Evolutionary conservation across 2,797 vertebrate species (phyloP), one percentile per base, ranked within the genome.

Genomic region (Macropodus opercularis): DNA sequence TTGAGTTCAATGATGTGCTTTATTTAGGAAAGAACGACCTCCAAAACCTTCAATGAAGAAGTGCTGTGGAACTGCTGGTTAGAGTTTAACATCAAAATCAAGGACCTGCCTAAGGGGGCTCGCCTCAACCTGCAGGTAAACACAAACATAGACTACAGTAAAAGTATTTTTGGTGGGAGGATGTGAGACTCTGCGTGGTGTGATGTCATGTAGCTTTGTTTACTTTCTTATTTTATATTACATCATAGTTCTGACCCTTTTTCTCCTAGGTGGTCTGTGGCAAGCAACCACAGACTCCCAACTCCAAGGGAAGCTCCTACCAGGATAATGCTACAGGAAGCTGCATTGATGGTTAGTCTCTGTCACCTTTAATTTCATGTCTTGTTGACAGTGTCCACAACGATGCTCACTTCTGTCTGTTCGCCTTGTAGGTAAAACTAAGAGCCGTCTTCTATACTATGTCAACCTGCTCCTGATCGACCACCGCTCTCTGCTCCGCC

Each of bases 51-150:
- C 79, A 95, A 90, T 0, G 97, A 99, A 58, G 97, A 98, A 65
- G 96, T 99, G 44, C 88, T 99, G 22, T 99, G 98, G 98, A 98
- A 98, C 62, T 85, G 88, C 68, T 99, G 98, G 98, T 88, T 99
- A 52, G 96, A 99, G 81, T 99, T 99, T 61, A 93, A 92, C 80
- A 96, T 98, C 26, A 96, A 95, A 80, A 98, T 99, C 75, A 98
- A 93, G 73, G 98, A 99, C 77, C 88, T 99, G 59, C 97, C 98
- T 12, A 98, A 95, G 87, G 98, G 97, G n/a, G 93, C 96, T 0
- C 92, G 98, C 5, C 90, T 99, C 39, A 98, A 94, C 79, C 93
- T 99, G 18, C 96, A 98, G 91, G 94, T 99, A 63, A 92, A 87
- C 22, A 94, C 91, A 13, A 12, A 10, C 27, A 0, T n/a, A n/a